A percentile compares a stretch with the other conserved stretches of the same genome.
phyloP scores from a whole-genome alignment of 1,140 invertebrate species.

The Subanguina moxae region DNA sequence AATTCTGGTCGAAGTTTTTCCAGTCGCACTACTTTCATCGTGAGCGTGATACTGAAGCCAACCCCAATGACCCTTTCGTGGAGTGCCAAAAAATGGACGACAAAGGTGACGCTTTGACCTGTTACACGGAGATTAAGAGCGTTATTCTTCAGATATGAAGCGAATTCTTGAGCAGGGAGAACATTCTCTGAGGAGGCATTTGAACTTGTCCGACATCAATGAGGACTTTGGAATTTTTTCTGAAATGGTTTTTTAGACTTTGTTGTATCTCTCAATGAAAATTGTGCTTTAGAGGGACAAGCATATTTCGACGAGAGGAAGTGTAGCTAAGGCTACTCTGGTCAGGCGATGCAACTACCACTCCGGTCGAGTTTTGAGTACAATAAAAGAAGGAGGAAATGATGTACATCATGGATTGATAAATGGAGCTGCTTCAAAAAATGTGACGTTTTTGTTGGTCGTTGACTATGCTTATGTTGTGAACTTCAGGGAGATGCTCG shows the following conservation, averaged over 20 bases:
- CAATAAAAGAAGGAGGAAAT: constrained; percentile 15
- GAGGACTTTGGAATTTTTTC: constrained; percentile 45
- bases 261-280: constrained; percentile 7
- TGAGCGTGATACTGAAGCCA: constrained; percentile 67
- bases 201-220: constrained; percentile 24
- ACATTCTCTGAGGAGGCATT: constrained; percentile 22
- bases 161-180: constrained; percentile 30
- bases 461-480: too few relatives aligned
- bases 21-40: constrained; percentile 99
- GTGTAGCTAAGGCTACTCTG: constrained; percentile 27
- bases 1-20: constrained; percentile 99
- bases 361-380: constrained; percentile 51
- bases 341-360: constrained; percentile 57
- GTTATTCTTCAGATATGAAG: constrained; percentile 25
- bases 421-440: background rate
- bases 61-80: constrained; percentile 50
- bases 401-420: background rate
- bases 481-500: background rate
- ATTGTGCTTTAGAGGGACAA: constrained; percentile 15
- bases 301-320: constrained; percentile 5
- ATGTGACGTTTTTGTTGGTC: too few relatives aligned
- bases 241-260: constrained; percentile 36
- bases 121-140: background rate
- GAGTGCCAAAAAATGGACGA: constrained; percentile 49
- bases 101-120: constrained; percentile 31